Evolutionary conservation across 2,797 vertebrate species (phyloP).

Genomic region (Caiman crocodilus): DNA sequence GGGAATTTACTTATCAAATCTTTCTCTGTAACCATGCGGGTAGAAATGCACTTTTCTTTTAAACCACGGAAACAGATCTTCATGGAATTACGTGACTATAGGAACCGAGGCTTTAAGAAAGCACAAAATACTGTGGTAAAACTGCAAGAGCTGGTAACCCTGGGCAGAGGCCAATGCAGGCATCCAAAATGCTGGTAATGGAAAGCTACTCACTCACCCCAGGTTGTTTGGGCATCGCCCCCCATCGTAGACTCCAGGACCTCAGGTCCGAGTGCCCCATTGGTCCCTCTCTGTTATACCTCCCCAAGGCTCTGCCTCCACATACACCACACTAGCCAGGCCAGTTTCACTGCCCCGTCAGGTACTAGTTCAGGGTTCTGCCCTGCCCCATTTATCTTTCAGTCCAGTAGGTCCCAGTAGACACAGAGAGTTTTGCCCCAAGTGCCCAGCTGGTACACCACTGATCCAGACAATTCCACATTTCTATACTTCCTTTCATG

Average conservation of each 20-base stretch:
- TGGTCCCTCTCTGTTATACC: neutral
- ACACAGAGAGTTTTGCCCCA: neutral
- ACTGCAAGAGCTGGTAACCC: neutral
- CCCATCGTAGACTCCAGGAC: neutral
- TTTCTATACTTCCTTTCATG: slow-evolving; percentile 5
- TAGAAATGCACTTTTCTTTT: neutral
- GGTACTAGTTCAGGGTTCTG: slow-evolving; percentile 33
- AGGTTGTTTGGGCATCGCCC: fast-evolving
- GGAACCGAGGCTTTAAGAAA: neutral
- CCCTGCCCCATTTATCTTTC: slow-evolving; percentile 38
- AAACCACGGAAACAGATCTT: neutral
- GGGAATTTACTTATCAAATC: neutral
- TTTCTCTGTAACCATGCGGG: neutral
- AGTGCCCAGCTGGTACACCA: slow-evolving; percentile 26
- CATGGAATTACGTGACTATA: neutral
- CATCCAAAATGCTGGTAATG: neutral
- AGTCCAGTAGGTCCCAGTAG: slow-evolving; percentile 38
- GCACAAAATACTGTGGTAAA: neutral
- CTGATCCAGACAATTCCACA: neutral
- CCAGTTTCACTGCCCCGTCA: slow-evolving; percentile 28
- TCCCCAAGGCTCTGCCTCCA: neutral
- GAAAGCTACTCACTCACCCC: fast-evolving
- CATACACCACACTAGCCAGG: neutral
- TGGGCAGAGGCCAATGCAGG: neutral
- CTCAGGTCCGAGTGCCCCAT: neutral